Evolutionary conservation across 2,797 vertebrate genomes (phyloP).

Genomic region (Coracias cyanogaster): DNA sequence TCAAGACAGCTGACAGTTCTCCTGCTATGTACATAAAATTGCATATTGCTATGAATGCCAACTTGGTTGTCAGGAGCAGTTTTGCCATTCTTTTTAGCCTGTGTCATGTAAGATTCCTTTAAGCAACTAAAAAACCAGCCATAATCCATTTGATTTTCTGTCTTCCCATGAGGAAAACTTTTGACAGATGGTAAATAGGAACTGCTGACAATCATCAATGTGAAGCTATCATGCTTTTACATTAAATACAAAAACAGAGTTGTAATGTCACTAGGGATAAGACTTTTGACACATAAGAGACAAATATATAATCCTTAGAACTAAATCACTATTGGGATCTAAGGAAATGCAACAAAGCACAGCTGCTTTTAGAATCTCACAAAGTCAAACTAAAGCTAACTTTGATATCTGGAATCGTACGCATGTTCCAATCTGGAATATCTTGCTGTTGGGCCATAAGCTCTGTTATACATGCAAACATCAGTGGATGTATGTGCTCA

Average conservation of each 20-base stretch:
- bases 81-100: conserved; percentile 84
- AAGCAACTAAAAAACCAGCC: conserved; percentile 89
- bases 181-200: conserved; percentile 96
- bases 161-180: conserved; percentile 89
- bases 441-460: conserved; percentile 52
- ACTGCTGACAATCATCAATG: conserved; percentile 93
- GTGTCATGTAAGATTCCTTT: conserved; percentile 89
- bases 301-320: conserved; percentile 86
- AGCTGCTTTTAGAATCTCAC: conserved; percentile 80
- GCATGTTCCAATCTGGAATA: conserved; percentile 53
- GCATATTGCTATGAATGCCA: conserved; percentile 81
- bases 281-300: conserved; percentile 87
- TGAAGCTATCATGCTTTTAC: conserved; percentile 87
- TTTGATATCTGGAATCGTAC: conserved; percentile 79
- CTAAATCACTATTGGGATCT: conserved; percentile 83
- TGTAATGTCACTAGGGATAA: conserved; percentile 90
- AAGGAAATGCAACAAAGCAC: conserved; percentile 80
- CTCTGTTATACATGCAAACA: conserved; percentile 57
- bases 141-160: conserved; percentile 94
- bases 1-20: conserved; percentile 59
- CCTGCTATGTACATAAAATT: conserved; percentile 69
- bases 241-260: conserved; percentile 91
- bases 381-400: conserved; percentile 80
- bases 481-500: conserved; percentile 15
- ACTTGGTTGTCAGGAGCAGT: conserved; percentile 87